Base-by-base conservation (phyloP, 2,113 vertebrate species). In the Sinocyclocheilus anshuiensis region DNA sequence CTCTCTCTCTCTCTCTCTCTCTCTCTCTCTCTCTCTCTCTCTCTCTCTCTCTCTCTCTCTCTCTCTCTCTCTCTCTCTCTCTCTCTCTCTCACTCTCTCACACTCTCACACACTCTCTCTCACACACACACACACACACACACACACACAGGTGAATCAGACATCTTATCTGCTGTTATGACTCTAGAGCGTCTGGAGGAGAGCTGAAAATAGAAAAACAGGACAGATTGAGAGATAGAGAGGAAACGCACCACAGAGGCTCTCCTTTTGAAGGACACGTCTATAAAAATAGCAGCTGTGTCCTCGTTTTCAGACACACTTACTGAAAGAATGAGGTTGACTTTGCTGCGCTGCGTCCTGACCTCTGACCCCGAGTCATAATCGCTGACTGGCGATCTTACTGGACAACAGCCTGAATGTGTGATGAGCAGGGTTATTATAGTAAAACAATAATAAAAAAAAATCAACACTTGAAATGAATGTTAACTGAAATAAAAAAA, bases 231-330 rank as follows among this genome's bases (percentile, higher is more conserved):
- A 76, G 18, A 16, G 45, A 24, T 26, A 33, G 26, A 67, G 65
- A 3, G 63, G 5, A 6, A 63, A 4, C 20, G 20, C 24, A 53
- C 50, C 13, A 15, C 26, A 67, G 26, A 13, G 6, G 63, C 63
- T 69, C 65, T 69, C 65, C 65, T 69, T 69, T 26, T 33, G 67
- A 71, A 71, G 67, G 67, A 36, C 67, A 55, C 9, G 6, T 77
- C 48, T 33, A 33, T 77, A 55, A 55, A 77, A 57, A 77, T 6
- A 18, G 83, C 26, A 63, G 89, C 59, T 16, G 20, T 81, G 45
- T 67, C 76, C 57, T 75, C 81, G 53, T 36, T 76, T 63, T 5
- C 39, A 69, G 12, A 10, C n/a, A 61, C 3, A 45, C 65, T 45
- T 11, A 36, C 26, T 16, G 16, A 71, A 39, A 71, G 33, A 39